Percentiles rank a stretch among this genome's conserved stretches.
Conservation (phyloP, 2,888 invertebrate genomes). For the Proisotoma minuta region DNA sequence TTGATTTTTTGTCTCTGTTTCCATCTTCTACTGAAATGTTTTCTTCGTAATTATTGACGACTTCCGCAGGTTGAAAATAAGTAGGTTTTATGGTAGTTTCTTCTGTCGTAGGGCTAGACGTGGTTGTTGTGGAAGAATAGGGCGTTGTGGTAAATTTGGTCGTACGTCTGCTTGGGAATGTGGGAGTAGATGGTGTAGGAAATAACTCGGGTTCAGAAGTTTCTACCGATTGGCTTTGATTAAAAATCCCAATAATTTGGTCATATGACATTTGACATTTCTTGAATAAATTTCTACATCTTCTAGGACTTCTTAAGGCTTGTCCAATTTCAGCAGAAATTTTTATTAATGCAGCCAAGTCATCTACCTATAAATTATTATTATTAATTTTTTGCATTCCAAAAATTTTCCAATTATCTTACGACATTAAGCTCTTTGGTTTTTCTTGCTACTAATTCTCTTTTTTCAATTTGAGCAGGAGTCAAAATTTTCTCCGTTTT, state of each 20-base stretch:
- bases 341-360: constrained; percentile 33
- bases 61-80: background rate
- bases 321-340: constrained; percentile 35
- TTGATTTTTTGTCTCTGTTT: constrained; percentile 22
- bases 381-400: background rate
- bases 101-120: background rate
- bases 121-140: background rate
- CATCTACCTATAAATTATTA: constrained; percentile 20
- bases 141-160: background rate
- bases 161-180: background rate
- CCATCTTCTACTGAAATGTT: constrained; percentile 1
- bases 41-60: background rate
- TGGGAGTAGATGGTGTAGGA: background rate
- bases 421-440: constrained; percentile 10
- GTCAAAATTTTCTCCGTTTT: background rate
- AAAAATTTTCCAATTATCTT: background rate
- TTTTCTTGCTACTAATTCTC: constrained; percentile 3
- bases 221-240: constrained; percentile 20
- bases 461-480: background rate
- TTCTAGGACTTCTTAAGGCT: constrained; percentile 23
- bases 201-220: constrained; percentile 4
- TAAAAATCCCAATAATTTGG: constrained; percentile 30
- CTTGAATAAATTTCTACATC: constrained; percentile 31
- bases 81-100: no score
- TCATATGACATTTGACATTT: constrained; percentile 28